phyloP scores from a whole-genome alignment of 1,140 invertebrate genomes.

The Sipha flava region DNA sequence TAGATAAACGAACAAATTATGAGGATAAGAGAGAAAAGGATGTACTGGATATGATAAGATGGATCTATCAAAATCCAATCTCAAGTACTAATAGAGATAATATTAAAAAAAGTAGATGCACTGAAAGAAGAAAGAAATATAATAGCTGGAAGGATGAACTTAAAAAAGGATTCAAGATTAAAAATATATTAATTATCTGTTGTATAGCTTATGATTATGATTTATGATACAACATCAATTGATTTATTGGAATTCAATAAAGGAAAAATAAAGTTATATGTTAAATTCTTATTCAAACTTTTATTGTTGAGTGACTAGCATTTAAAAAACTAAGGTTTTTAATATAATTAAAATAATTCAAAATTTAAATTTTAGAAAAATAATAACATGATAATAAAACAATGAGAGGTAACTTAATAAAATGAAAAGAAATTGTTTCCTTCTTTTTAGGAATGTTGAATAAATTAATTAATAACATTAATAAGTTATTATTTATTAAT shows the following conservation, averaged over 20 bases:
- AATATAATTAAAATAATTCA: neutral
- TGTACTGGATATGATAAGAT: too few species aligned
- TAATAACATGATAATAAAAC: neutral
- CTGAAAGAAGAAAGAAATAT: too few species aligned
- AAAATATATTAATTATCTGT: too few species aligned
- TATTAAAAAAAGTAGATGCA: too few species aligned
- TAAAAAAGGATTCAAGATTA: too few species aligned
- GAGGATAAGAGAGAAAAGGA: too few species aligned
- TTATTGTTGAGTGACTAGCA: slow-evolving; percentile 8
- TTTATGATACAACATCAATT: neutral
- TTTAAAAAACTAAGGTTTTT: neutral
- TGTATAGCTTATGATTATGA: too few species aligned
- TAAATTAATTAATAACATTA: neutral
- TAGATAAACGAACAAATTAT: too few species aligned
- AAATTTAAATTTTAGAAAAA: neutral
- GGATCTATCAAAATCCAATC: too few species aligned
- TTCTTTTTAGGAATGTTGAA: neutral
- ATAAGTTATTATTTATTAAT: neutral
- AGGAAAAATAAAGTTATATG: neutral
- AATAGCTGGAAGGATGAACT: too few species aligned
- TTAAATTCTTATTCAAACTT: neutral
- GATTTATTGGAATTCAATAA: neutral
- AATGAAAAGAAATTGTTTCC: neutral
- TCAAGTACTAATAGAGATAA: too few species aligned
- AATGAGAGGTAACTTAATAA: neutral